Percentiles rank a stretch among this genome's conserved stretches.
phyloP scores from a whole-genome alignment of 2,888 invertebrate genomes.

The Lasioglossum leucozonium region DNA sequence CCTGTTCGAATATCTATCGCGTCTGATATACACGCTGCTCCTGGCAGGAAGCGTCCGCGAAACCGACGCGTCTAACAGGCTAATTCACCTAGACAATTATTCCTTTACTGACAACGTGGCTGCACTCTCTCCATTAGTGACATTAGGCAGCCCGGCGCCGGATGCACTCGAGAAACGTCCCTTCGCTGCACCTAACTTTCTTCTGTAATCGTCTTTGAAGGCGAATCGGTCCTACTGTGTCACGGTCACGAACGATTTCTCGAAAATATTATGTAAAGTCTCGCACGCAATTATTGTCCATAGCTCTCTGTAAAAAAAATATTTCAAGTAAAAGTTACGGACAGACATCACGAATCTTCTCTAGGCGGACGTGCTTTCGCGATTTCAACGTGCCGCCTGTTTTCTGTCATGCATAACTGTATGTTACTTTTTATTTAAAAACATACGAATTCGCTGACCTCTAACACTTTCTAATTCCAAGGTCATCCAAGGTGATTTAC shows the following conservation, averaged over 20 bases:
- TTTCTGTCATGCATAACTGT: too few species aligned
- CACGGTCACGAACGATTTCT: conserved; percentile 8
- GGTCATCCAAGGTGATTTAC: too few species aligned
- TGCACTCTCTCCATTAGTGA: conserved; percentile 64
- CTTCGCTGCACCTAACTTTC: conserved; percentile 42
- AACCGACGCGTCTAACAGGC: conserved; percentile 20
- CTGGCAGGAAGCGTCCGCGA: neutral
- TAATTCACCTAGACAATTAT: conserved; percentile 61
- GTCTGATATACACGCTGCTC: neutral
- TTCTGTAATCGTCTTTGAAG: conserved; percentile 55
- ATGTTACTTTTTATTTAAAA: too few species aligned
- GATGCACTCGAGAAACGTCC: conserved; percentile 58
- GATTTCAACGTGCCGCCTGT: too few species aligned
- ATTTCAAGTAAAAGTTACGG: too few species aligned
- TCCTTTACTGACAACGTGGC: conserved; percentile 25
- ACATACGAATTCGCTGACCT: too few species aligned
- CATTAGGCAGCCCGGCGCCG: conserved; percentile 47
- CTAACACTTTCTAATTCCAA: too few species aligned
- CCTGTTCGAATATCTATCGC: too few species aligned
- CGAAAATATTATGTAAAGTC: neutral
- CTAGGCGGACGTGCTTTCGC: too few species aligned
- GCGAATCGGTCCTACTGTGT: conserved; percentile 43
- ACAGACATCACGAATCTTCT: too few species aligned
- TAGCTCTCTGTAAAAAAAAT: too few species aligned
- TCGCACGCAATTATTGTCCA: too few species aligned